phyloP scores from a whole-genome alignment of 1,140 invertebrate species.

The Cotesia chilonis region DNA sequence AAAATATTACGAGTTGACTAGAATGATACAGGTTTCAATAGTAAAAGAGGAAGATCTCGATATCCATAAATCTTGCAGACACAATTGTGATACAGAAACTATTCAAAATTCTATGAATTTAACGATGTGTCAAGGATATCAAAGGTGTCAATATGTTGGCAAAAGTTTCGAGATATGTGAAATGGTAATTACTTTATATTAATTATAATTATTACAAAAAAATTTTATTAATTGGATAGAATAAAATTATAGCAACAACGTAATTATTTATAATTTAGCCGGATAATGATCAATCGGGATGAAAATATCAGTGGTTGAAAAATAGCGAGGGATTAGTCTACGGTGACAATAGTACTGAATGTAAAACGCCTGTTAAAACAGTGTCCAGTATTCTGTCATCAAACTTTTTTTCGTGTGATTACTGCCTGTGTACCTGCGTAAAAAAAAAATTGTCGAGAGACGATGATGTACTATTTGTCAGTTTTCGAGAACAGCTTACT shows the following conservation, averaged over 20 bases:
- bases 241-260: too few species aligned
- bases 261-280: too few species aligned
- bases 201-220: too few species aligned
- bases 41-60: background rate
- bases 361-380: too few species aligned
- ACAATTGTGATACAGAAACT: background rate
- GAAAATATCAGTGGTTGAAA: too few species aligned
- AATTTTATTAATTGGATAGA: too few species aligned
- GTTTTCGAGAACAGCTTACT: background rate
- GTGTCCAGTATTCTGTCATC: background rate
- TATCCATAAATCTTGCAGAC: background rate
- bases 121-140: background rate
- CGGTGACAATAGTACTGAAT: background rate
- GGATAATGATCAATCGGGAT: too few species aligned
- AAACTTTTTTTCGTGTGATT: background rate
- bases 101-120: background rate
- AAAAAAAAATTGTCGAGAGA: background rate
- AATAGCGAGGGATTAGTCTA: background rate
- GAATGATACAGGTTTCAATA: background rate
- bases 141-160: background rate
- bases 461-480: background rate
- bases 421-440: background rate
- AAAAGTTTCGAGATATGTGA: background rate
- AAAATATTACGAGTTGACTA: background rate
- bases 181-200: too few species aligned